phyloP scores from a whole-genome alignment of 1,140 invertebrate genomes.

The Sarcophaga peregrina region DNA sequence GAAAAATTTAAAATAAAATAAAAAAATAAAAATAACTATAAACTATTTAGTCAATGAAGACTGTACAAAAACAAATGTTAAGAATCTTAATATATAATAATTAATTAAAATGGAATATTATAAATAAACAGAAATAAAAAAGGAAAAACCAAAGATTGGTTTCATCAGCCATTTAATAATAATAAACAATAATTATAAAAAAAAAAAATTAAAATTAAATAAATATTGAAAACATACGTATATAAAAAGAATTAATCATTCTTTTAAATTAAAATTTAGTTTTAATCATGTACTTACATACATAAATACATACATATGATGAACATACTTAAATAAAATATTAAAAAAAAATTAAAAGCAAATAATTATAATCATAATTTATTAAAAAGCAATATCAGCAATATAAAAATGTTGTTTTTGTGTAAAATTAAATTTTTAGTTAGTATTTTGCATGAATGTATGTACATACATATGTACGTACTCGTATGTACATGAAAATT shows the following conservation, averaged over 20 bases:
- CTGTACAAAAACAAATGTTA: slow-evolving; percentile 26
- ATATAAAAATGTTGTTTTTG: slow-evolving; percentile 10
- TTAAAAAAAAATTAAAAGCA: not conserved
- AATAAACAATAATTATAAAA: not conserved
- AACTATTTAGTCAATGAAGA: slow-evolving; percentile 34
- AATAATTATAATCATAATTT: not conserved
- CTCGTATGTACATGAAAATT: too few species aligned
- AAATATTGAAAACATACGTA: too few species aligned
- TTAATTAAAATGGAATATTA: not conserved
- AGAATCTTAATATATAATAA: slow-evolving; percentile 1
- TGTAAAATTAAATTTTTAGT: too few species aligned
- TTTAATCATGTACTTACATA: too few species aligned
- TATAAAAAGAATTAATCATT: too few species aligned
- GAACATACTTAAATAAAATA: not conserved
- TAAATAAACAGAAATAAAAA: not conserved
- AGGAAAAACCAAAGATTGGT: slow-evolving; percentile 18
- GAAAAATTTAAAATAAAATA: not conserved
- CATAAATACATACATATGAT: not conserved
- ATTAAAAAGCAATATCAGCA: slow-evolving; percentile 32
- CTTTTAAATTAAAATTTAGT: too few species aligned
- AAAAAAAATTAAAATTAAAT: not conserved
- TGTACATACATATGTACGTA: too few species aligned
- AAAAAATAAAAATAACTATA: slow-evolving; percentile 5
- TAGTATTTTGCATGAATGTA: too few species aligned
- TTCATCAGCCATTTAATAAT: slow-evolving; percentile 31